A percentile compares a stretch with the other conserved stretches of the same genome.
Evolutionary conservation across 2,888 invertebrate species (phyloP).

Genomic region (Pardosa pseudoannulata): DNA sequence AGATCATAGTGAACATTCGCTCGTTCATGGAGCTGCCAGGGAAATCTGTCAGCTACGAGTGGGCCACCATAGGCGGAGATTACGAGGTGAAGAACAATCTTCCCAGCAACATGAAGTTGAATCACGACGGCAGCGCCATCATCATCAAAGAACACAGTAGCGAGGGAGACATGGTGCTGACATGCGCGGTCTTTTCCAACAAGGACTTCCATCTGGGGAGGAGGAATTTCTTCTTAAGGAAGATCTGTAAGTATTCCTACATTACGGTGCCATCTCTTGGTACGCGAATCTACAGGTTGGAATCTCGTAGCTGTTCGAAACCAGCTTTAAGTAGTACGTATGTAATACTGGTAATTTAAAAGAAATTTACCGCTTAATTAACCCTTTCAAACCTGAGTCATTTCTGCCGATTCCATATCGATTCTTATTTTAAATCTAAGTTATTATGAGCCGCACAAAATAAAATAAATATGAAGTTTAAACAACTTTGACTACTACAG

Average conservation of each 20-base stretch:
- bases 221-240: conserved; percentile 40
- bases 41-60: conserved; percentile 1
- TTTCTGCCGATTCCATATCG: too few species aligned
- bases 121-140: conserved; percentile 33
- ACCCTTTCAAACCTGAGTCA: too few species aligned
- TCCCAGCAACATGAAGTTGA: conserved; percentile 50
- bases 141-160: conserved; percentile 42
- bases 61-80: conserved; percentile 2
- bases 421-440: too few species aligned
- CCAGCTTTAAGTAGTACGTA: too few species aligned
- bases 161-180: conserved; percentile 19
- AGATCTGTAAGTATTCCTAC: conserved; percentile 41
- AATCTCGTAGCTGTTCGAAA: too few species aligned
- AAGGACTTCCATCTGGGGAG: conserved; percentile 38
- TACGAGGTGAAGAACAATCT: conserved; percentile 2
- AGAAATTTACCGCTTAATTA: too few species aligned
- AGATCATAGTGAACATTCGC: background rate
- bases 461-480: too few species aligned
- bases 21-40: conserved; percentile 17
- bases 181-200: conserved; percentile 46
- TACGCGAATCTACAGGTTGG: too few species aligned
- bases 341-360: too few species aligned
- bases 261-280: too few species aligned
- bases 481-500: too few species aligned
- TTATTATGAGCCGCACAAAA: too few species aligned